Evolutionary conservation across 2,113 vertebrate species (phyloP).

Genomic region (Nerophis ophidion): DNA sequence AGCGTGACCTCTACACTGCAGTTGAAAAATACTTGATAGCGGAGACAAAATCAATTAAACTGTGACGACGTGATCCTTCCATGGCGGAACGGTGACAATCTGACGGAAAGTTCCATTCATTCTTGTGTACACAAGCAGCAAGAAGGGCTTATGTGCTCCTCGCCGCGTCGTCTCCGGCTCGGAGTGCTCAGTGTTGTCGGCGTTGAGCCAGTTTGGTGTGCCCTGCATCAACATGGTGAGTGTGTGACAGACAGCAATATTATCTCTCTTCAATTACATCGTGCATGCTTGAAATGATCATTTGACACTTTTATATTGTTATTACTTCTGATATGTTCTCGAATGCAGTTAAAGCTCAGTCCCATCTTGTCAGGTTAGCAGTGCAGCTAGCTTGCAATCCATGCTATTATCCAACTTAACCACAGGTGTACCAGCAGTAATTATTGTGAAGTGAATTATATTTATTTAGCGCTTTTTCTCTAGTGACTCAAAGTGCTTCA

Average conservation of each 20-base stretch:
- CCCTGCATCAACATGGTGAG: constrained; percentile 75
- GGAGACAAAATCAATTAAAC: constrained; percentile 53
- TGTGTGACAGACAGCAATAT: constrained; percentile 36
- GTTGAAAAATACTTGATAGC: constrained; percentile 69
- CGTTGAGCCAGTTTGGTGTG: constrained; percentile 60
- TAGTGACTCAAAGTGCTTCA: too few relatives aligned
- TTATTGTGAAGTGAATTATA: too few relatives aligned
- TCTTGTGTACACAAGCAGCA: constrained; percentile 35
- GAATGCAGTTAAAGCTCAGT: not conserved
- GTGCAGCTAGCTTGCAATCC: not conserved
- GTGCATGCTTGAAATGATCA: not conserved
- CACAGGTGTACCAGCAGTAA: not conserved
- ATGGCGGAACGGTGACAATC: constrained; percentile 16
- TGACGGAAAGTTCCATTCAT: constrained; percentile 39
- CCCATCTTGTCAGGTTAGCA: not conserved
- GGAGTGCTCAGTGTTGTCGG: constrained; percentile 67
- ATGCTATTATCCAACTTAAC: not conserved
- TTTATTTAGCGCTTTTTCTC: too few relatives aligned
- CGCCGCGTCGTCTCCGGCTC: constrained; percentile 60
- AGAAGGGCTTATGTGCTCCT: constrained; percentile 73
- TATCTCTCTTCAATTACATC: not conserved
- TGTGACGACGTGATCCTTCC: constrained; percentile 40
- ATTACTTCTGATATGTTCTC: not conserved
- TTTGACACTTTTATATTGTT: too few relatives aligned
- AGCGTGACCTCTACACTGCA: constrained; percentile 75